Conservation (phyloP, 2,888 invertebrate genomes). For the Steinernema hermaphroditum region DNA sequence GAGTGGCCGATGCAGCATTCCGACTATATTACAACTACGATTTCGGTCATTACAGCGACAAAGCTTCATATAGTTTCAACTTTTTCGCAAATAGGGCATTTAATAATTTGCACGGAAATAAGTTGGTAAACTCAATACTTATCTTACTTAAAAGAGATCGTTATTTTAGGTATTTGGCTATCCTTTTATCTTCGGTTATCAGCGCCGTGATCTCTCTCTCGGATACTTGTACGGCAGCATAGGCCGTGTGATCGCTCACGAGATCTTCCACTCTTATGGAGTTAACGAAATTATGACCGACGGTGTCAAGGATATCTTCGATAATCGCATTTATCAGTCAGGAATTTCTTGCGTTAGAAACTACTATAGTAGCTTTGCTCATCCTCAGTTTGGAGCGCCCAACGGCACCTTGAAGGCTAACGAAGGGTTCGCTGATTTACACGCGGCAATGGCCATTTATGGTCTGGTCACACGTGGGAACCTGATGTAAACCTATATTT, state of each 20-base stretch:
- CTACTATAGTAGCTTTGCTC: not conserved
- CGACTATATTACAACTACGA: not conserved
- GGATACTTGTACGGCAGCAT: not conserved
- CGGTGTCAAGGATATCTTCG: not conserved
- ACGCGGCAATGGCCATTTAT: not conserved
- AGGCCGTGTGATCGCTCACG: not conserved
- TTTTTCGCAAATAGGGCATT: not conserved
- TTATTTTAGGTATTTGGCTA: not conserved
- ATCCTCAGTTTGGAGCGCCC: not conserved
- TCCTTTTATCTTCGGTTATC: not conserved
- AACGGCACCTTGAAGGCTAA: not conserved
- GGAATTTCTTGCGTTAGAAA: not conserved
- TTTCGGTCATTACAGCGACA: not conserved
- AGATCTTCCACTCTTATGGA: not conserved
- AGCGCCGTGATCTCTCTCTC: not conserved
- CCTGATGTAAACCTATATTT: not conserved
- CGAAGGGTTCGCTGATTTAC: slow-evolving; percentile 16
- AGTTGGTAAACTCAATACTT: too few species aligned
- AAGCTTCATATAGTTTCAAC: not conserved
- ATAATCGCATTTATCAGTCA: not conserved
- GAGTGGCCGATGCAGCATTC: not conserved
- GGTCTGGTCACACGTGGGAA: not conserved
- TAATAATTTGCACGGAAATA: not conserved
- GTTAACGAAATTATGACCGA: not conserved
- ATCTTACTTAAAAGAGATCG: too few species aligned